Base-by-base conservation (phyloP, 1,140 invertebrate genomes). In the Anadara kagoshimensis region DNA sequence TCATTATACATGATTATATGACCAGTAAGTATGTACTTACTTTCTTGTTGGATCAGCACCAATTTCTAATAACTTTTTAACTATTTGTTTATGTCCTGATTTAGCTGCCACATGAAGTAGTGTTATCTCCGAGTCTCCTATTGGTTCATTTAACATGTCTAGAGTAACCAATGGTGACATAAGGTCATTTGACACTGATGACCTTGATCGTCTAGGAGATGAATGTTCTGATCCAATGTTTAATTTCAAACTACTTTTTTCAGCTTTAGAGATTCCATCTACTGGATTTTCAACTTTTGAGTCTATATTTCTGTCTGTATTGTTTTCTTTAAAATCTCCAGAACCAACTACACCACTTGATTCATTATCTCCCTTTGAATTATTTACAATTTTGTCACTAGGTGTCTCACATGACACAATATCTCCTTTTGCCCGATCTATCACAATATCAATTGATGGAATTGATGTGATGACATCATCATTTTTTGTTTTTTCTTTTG, bases 41-140 rank as follows among this genome's bases (percentile, higher is more conserved):
- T 73, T 86, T 5, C 84, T 7, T 62, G 80, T 57, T 43, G 87
- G 87, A 89, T 95, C 91, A 1, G 92, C 93, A 24, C 94, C 93
- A 51, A 91, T 81, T 75, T 91, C 90, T 43, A 94, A 69, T 45
- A 94, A 84, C 69, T 80, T 29, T 45, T 41, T 59, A 22, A 87
- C 76, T 22, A 93, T 85, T 68, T 92, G 91, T 0, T 88, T 82
- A 73, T 93, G 91, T 53, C 92, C 91, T 51, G 91, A 91, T 57
- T 92, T 90, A 22, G 94, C 91, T 8, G 94, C 93, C 61, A 94
- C 88, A 87, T 95, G 94, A n/a, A 95, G 85, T 53, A 94, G 89
- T 2, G 89, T 90, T 26, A 66, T 84, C 2, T 75, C 74, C 49
- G 92, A 92, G 64, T 92, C 91, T 1, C 90, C 90, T 72, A 92